Percentiles rank a stretch among this genome's conserved stretches.
Evolutionary conservation across 2,113 vertebrate genomes (phyloP).

Genomic region (Nansenia antarctica): DNA sequence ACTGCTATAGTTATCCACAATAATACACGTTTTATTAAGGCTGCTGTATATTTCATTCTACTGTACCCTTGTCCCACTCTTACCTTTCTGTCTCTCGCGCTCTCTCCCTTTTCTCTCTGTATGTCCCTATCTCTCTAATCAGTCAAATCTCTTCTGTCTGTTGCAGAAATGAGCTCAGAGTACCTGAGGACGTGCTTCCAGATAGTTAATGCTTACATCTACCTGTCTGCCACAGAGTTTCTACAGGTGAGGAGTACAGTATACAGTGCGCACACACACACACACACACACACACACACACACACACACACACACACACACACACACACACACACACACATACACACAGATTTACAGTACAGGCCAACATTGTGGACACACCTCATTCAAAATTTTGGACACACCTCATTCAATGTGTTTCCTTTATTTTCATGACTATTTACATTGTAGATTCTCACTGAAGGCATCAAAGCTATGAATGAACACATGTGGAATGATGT

Average conservation of each 20-base stretch:
- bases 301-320: neutral
- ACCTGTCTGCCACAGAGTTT: conserved; percentile 90
- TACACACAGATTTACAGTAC: too few species aligned
- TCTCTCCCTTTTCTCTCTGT: neutral
- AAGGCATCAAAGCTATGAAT: too few species aligned
- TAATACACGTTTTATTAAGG: too few species aligned
- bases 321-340: too few species aligned
- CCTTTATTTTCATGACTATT: too few species aligned
- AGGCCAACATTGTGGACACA: too few species aligned
- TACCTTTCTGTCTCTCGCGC: neutral
- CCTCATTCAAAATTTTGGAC: too few species aligned
- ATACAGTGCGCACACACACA: neutral
- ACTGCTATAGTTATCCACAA: too few species aligned
- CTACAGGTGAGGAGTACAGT: conserved; percentile 82
- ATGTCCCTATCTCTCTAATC: conserved; percentile 10
- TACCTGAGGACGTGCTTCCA: conserved; percentile 94
- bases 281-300: neutral
- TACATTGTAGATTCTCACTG: too few species aligned
- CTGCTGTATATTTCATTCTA: too few species aligned
- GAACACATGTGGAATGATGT: too few species aligned
- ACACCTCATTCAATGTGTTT: too few species aligned
- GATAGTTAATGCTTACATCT: conserved; percentile 94
- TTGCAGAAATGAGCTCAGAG: conserved; percentile 92
- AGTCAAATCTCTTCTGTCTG: conserved; percentile 48
- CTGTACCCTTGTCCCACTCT: neutral